Conservation (phyloP, 1,140 invertebrate genomes). For the Trachymyrmex septentrionalis region DNA sequence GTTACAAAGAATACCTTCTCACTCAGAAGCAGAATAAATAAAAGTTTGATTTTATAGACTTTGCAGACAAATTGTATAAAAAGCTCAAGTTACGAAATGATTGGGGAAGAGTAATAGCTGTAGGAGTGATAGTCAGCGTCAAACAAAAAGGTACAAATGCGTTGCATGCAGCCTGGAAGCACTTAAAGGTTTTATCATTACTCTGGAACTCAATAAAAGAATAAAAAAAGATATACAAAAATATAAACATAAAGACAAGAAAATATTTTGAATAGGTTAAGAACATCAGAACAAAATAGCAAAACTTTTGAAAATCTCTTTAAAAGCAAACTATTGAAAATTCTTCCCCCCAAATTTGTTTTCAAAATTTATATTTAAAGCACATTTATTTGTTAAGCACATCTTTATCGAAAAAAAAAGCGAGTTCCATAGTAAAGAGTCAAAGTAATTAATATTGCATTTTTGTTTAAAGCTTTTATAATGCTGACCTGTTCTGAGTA, state of each 20-base stretch:
- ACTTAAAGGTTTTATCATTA: conserved; percentile 64
- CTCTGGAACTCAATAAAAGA: conserved; percentile 70
- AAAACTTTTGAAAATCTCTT: background rate
- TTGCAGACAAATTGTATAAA: conserved; percentile 41
- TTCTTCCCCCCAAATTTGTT: background rate
- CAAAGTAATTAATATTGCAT: conserved; percentile 55
- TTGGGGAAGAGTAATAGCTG: conserved; percentile 10
- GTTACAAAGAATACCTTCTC: conserved; percentile 18
- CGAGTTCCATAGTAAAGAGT: conserved; percentile 80
- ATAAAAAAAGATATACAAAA: conserved; percentile 26
- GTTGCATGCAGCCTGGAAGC: conserved; percentile 67
- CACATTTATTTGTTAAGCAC: background rate
- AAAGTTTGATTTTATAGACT: background rate
- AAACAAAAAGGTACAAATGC: conserved; percentile 64
- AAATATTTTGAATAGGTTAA: conserved; percentile 31
- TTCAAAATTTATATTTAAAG: conserved; percentile 16
- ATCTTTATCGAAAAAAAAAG: conserved; percentile 26
- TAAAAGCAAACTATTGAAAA: background rate
- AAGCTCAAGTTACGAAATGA: conserved; percentile 35
- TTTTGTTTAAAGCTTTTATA: conserved; percentile 65
- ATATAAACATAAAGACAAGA: conserved; percentile 29
- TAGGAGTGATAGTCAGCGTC: conserved; percentile 41
- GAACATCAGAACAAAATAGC: background rate
- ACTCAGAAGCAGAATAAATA: conserved; percentile 27
- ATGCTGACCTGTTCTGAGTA: conserved; percentile 94